These are phyloP conservation scores for Cosmopolites sordidus DNA, from an alignment of 2,888 invertebrate genomes.

Conservation along the genomic window DNA sequence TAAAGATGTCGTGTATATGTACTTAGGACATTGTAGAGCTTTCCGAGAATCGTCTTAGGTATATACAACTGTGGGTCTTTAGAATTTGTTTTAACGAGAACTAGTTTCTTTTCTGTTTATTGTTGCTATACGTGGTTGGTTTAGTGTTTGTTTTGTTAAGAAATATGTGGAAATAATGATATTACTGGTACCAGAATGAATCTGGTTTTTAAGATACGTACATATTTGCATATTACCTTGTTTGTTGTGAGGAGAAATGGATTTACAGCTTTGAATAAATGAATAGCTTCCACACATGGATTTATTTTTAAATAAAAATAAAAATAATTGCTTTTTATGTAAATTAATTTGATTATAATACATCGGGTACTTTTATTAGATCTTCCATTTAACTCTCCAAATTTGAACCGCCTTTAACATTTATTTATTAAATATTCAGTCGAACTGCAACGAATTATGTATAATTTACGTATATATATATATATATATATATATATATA, in stretches of 20 bases:
- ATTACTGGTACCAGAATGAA: background rate
- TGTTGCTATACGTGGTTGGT: background rate
- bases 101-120: slow-evolving; percentile 1
- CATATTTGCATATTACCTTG: background rate
- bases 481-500: too few species aligned
- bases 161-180: slow-evolving; percentile 2
- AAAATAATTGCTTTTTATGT: too few species aligned
- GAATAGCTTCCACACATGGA: too few species aligned
- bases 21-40: slow-evolving; percentile 22
- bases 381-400: too few species aligned
- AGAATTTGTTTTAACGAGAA: slow-evolving; percentile 2
- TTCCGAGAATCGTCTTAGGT: slow-evolving; percentile 13
- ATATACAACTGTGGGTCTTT: slow-evolving; percentile 1
- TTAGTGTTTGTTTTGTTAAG: slow-evolving; percentile 1
- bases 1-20: slow-evolving; percentile 20
- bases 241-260: background rate
- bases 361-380: too few species aligned
- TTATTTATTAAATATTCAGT: too few species aligned
- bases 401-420: too few species aligned
- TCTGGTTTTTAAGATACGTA: background rate
- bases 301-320: too few species aligned
- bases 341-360: too few species aligned
- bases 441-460: too few species aligned
- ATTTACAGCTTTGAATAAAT: background rate
- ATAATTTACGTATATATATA: too few species aligned